Evolutionary conservation across 2,888 invertebrate genomes (phyloP).

Genomic region (Odontocerum albicorne): DNA sequence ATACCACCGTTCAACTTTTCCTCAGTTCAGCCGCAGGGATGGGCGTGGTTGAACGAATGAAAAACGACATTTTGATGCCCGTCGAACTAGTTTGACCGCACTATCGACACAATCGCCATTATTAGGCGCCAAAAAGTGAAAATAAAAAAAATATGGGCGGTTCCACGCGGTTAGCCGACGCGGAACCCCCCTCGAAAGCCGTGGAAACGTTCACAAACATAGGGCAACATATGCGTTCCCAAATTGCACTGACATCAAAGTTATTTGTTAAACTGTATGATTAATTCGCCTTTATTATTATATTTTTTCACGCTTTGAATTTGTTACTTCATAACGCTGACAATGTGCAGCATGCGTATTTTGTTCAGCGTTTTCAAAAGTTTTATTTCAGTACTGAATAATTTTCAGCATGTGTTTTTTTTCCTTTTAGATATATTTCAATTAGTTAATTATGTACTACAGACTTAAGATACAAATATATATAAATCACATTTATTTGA

Average conservation of each 20-base stretch:
- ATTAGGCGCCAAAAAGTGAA: constrained; percentile 18
- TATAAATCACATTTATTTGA: no score
- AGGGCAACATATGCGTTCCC: constrained; percentile 27
- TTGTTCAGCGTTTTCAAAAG: background rate
- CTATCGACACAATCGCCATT: constrained; percentile 22
- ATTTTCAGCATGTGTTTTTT: no score
- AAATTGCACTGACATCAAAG: constrained; percentile 19
- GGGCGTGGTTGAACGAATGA: constrained; percentile 14
- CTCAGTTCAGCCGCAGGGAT: background rate
- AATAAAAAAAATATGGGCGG: constrained; percentile 33
- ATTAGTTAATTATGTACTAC: no score
- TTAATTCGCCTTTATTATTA: constrained; percentile 21
- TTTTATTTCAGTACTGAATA: no score
- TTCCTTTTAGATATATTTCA: no score
- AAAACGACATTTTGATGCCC: constrained; percentile 32
- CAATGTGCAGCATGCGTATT: background rate
- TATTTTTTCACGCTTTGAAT: constrained; percentile 7
- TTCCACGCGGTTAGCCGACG: constrained; percentile 29
- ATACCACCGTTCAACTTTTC: background rate
- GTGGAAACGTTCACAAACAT: constrained; percentile 8
- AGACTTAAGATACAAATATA: no score
- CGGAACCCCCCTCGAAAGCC: constrained; percentile 17
- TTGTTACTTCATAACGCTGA: constrained; percentile 13
- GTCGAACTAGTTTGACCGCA: constrained; percentile 35
- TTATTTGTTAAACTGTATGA: constrained; percentile 26